Evolutionary conservation across 2,113 vertebrate species (phyloP).

Genomic region (Dicaeum eximium): DNA sequence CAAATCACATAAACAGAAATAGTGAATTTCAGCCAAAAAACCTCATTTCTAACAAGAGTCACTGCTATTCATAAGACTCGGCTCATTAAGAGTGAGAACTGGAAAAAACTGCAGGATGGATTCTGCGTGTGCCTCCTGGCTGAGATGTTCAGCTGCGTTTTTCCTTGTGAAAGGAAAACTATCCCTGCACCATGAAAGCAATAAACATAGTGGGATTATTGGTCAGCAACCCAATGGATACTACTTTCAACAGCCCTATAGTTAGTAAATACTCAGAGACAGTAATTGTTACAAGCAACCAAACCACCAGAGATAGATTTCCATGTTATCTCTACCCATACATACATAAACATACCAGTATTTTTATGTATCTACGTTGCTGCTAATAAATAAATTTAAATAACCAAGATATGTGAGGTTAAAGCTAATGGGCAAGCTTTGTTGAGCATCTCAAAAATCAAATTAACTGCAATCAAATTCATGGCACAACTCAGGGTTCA

Average conservation of each 20-base stretch:
- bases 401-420: conserved; percentile 13
- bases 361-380: too few species aligned
- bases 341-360: not conserved
- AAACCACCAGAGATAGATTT: not conserved
- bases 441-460: conserved; percentile 47
- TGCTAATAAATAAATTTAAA: too few species aligned
- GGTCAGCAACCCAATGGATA: not conserved
- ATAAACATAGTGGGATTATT: not conserved
- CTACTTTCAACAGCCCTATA: not conserved
- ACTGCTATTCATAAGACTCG: not conserved
- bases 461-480: conserved; percentile 63
- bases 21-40: not conserved
- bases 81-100: not conserved
- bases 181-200: not conserved
- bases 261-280: not conserved
- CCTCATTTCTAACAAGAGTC: not conserved
- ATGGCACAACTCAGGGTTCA: conserved; percentile 57
- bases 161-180: conserved; percentile 23
- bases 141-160: not conserved
- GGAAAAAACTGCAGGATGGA: conserved; percentile 10
- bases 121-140: not conserved
- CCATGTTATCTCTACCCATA: not conserved
- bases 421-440: conserved; percentile 41
- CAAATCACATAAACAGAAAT: conserved; percentile 11
- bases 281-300: not conserved